These are phyloP conservation scores for Agrenia bidenticulata DNA, from an alignment of 2,888 invertebrate species.

Conservation along the genomic window DNA sequence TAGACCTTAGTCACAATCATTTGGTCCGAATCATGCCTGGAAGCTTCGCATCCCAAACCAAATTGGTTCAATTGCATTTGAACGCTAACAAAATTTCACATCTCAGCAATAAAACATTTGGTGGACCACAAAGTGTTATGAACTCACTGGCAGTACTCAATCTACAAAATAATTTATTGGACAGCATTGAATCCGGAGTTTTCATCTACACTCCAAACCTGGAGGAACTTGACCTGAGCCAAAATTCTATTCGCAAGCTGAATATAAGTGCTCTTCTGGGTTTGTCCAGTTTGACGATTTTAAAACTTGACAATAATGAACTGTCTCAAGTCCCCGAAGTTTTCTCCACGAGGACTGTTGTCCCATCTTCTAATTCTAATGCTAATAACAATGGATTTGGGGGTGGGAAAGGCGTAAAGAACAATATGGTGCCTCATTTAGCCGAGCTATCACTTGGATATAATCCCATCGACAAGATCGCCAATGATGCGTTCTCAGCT, in stretches of 20 bases:
- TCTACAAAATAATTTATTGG: constrained; percentile 76
- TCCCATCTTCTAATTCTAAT: constrained; percentile 19
- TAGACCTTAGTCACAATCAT: constrained; percentile 81
- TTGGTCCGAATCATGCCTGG: constrained; percentile 76
- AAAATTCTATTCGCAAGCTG: constrained; percentile 78
- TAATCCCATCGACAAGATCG: constrained; percentile 74
- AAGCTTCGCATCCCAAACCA: constrained; percentile 77
- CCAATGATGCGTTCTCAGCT: constrained; percentile 76
- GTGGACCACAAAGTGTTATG: constrained; percentile 62
- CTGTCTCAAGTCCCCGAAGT: constrained; percentile 68
- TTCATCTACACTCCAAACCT: constrained; percentile 73
- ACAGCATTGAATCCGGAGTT: constrained; percentile 72
- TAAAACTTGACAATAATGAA: constrained; percentile 82
- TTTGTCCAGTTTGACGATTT: constrained; percentile 70
- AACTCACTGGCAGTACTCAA: constrained; percentile 77
- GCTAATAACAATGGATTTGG: constrained; percentile 17
- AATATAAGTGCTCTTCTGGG: constrained; percentile 76
- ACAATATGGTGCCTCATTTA: constrained; percentile 65
- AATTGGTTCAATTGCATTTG: constrained; percentile 77
- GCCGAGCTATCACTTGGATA: constrained; percentile 82
- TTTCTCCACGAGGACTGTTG: constrained; percentile 37
- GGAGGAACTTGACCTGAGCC: constrained; percentile 81
- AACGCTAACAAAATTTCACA: constrained; percentile 82
- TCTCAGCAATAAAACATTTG: constrained; percentile 76
- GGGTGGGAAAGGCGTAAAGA: constrained; percentile 59